phyloP scores from a whole-genome alignment of 2,113 vertebrate genomes.

The Salvelinus sp. region DNA sequence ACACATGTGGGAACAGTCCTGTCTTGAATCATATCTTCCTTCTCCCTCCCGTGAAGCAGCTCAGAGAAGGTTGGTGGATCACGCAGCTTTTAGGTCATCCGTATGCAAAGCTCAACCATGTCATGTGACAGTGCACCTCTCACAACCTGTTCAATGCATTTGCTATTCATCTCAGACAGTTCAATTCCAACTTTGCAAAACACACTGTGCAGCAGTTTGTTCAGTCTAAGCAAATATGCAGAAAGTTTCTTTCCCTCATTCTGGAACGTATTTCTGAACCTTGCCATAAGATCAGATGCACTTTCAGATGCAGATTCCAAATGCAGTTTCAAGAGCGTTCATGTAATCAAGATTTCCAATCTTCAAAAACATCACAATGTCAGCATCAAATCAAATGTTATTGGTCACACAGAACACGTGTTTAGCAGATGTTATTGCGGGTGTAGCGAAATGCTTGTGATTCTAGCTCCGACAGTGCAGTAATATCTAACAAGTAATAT shows the following conservation, averaged over 20 bases:
- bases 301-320: conserved; percentile 26
- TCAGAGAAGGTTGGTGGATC: conserved; percentile 26
- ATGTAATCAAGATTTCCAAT: conserved; percentile 24
- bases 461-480: no score
- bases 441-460: no score
- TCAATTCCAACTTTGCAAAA: conserved; percentile 19
- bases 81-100: conserved; percentile 16
- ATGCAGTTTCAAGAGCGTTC: conserved; percentile 18
- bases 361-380: conserved; percentile 29
- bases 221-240: conserved; percentile 2
- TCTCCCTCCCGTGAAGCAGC: conserved; percentile 23
- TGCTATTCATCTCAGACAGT: conserved; percentile 12
- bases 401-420: no score
- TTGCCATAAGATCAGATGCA: conserved; percentile 20
- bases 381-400: conserved; percentile 5
- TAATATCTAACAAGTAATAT: no score
- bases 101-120: conserved; percentile 20
- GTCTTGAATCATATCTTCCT: background rate
- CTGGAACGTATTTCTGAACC: conserved; percentile 20
- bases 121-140: conserved; percentile 27
- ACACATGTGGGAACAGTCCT: no score
- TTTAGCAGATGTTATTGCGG: no score
- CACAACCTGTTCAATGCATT: conserved; percentile 19
- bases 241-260: conserved; percentile 28
- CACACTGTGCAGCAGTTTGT: conserved; percentile 28